phyloP scores from a whole-genome alignment of 2,797 vertebrate genomes.

The Pipistrellus pygmaeus region DNA sequence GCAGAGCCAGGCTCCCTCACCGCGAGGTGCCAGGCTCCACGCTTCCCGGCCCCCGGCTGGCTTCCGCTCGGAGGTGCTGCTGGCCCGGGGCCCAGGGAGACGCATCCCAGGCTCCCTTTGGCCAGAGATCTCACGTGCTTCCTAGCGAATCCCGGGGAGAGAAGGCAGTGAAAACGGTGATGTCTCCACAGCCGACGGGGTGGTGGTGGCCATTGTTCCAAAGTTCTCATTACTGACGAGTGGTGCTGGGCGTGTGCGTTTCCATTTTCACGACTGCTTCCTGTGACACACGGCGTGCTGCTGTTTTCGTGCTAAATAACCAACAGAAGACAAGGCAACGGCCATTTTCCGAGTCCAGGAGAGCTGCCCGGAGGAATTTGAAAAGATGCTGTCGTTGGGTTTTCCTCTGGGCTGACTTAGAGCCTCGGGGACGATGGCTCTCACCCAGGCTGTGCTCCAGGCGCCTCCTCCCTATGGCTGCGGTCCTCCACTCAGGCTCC shows the following conservation, averaged over 20 bases:
- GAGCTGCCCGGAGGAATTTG: conserved; percentile 68
- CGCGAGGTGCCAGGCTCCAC: not conserved
- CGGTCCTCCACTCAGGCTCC: not conserved
- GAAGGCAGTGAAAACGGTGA: conserved; percentile 60
- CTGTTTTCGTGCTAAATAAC: conserved; percentile 67
- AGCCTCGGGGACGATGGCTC: conserved; percentile 46
- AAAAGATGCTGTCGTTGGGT: not conserved
- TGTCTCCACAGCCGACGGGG: conserved; percentile 69
- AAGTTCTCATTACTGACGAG: conserved; percentile 71
- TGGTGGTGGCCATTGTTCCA: conserved; percentile 66
- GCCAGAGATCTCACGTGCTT: conserved; percentile 71
- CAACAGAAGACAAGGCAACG: conserved; percentile 62
- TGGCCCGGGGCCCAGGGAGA: conserved; percentile 55
- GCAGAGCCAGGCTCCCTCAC: too few relatives aligned
- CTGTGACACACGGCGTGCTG: conserved; percentile 9
- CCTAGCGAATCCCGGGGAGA: conserved; percentile 72
- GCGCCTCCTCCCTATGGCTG: not conserved
- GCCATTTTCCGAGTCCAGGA: conserved; percentile 47
- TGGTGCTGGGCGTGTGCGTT: not conserved
- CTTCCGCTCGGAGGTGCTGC: conserved; percentile 49
- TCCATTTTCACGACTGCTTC: conserved; percentile 56
- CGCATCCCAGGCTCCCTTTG: conserved; percentile 65
- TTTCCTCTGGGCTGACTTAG: conserved; percentile 65
- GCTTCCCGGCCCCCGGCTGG: conserved; percentile 75
- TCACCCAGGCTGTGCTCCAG: conserved; percentile 12